Evolutionary conservation across 92 coral and sea anemone species (phyloP).

Genomic region (Desmophyllum pertusum): DNA sequence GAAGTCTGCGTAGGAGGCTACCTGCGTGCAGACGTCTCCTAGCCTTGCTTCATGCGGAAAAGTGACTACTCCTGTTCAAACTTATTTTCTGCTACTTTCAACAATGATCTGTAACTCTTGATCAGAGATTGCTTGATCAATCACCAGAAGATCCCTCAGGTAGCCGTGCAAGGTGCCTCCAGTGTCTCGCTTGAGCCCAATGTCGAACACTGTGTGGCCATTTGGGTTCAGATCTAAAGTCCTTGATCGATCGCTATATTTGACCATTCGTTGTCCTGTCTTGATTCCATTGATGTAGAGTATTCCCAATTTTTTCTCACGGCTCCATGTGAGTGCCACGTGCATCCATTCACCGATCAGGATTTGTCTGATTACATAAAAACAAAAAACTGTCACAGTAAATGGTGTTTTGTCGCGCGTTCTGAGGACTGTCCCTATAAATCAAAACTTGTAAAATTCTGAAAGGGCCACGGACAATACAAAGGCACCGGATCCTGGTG

Average conservation of each 20-base stretch:
- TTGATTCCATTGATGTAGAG: neutral
- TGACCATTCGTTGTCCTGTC: neutral
- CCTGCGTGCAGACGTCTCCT: no score
- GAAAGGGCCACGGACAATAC: no score
- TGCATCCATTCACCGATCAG: neutral
- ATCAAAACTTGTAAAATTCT: no score
- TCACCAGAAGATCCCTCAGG: conserved; percentile 21
- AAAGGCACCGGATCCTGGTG: no score
- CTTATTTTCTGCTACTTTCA: neutral
- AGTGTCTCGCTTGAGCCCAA: conserved; percentile 40
- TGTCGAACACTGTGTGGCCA: conserved; percentile 28
- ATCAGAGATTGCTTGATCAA: conserved; percentile 2
- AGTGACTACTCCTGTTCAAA: no score
- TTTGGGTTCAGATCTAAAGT: conserved; percentile 22
- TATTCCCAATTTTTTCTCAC: neutral
- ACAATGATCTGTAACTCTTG: neutral
- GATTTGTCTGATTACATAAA: neutral
- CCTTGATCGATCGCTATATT: no score
- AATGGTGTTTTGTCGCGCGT: neutral
- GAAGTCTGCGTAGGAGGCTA: no score
- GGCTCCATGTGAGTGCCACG: conserved; percentile 31
- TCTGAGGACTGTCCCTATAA: no score
- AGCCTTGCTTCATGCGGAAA: no score
- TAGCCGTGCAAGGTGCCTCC: conserved; percentile 1
- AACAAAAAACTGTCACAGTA: neutral